Conservation (phyloP, 30 jellyfish, hydroid and myxozoan genomes). For the Hydra vulgaris region DNA sequence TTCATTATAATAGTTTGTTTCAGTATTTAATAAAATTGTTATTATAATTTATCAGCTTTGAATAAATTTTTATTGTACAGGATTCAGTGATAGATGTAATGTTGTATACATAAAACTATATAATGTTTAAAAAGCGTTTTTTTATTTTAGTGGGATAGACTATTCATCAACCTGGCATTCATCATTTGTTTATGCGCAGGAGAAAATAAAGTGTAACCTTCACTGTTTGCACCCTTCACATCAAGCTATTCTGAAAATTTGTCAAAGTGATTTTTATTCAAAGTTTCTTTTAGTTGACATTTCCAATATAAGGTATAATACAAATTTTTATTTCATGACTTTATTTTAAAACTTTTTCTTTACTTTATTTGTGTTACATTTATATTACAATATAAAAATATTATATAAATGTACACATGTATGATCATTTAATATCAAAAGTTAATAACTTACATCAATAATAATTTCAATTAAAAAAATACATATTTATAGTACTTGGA, state of each 20-base stretch:
- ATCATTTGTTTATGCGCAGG: constrained; percentile 48
- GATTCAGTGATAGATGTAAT: too few relatives aligned
- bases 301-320: constrained; percentile 57
- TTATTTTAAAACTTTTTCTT: too few relatives aligned
- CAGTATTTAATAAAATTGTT: neutral
- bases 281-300: constrained; percentile 57
- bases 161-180: constrained; percentile 89
- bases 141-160: constrained; percentile 78
- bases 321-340: neutral
- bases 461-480: too few relatives aligned
- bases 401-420: too few relatives aligned
- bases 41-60: neutral
- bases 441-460: too few relatives aligned
- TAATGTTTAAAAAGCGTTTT: too few relatives aligned
- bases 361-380: too few relatives aligned
- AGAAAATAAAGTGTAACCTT: constrained; percentile 42
- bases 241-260: constrained; percentile 77
- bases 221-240: constrained; percentile 94
- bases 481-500: too few relatives aligned
- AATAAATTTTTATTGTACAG: too few relatives aligned
- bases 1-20: neutral
- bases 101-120: too few relatives aligned
- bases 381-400: too few relatives aligned
- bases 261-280: constrained; percentile 72
- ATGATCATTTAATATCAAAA: too few relatives aligned